phyloP scores from a whole-genome alignment of 2,113 vertebrate species.

The Plotosus lineatus region DNA sequence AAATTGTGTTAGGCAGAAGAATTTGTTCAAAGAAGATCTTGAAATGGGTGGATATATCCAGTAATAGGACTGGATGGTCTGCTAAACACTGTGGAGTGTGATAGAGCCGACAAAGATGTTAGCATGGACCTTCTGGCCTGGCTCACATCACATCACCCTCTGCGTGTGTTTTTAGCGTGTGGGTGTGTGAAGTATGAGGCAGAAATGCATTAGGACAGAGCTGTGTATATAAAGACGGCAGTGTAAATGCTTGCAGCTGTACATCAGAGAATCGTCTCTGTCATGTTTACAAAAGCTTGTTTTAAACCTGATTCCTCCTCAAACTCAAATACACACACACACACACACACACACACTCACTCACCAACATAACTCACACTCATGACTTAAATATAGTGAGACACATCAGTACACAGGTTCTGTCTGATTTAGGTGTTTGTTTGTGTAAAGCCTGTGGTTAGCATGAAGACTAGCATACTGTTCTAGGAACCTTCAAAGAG shows the following conservation, averaged over 20 bases:
- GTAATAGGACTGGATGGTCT: slow-evolving; percentile 37
- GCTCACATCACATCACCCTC: not conserved
- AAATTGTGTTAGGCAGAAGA: not conserved
- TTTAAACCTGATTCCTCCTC: slow-evolving; percentile 23
- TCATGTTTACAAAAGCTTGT: slow-evolving; percentile 47
- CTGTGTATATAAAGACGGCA: slow-evolving; percentile 2
- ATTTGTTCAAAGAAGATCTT: not conserved
- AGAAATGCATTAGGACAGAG: slow-evolving; percentile 30
- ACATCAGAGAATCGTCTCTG: slow-evolving; percentile 6
- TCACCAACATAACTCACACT: slow-evolving; percentile 6
- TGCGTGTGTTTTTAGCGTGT: not conserved
- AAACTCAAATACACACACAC: not conserved
- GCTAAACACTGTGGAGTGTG: not conserved
- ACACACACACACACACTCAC: slow-evolving; percentile 25
- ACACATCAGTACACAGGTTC: slow-evolving; percentile 1
- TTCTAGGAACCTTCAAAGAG: not conserved
- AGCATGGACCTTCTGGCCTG: not conserved
- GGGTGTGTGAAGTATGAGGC: slow-evolving; percentile 11
- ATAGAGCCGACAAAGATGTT: slow-evolving; percentile 2
- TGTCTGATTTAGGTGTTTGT: not conserved
- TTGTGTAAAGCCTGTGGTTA: not conserved
- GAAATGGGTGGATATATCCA: not conserved
- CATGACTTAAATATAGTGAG: not conserved
- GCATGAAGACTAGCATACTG: not conserved
- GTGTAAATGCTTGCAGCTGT: slow-evolving; percentile 34